Evolutionary conservation across 2,113 vertebrate species (phyloP).

Genomic region (Rhagologus leucostigma): DNA sequence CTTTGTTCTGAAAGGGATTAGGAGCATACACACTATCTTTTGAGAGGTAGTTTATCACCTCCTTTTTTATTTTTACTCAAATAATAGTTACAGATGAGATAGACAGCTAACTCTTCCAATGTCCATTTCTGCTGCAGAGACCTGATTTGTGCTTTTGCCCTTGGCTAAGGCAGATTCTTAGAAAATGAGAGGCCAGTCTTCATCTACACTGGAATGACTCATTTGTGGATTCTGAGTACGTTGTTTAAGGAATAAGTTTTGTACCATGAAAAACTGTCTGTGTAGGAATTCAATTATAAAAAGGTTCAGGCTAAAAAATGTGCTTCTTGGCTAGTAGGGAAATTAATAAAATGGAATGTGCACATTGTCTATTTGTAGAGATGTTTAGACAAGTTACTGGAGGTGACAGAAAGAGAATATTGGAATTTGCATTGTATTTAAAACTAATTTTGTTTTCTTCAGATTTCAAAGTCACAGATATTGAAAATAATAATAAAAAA

Average conservation of each 20-base stretch:
- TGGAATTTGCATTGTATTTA: background rate
- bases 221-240: background rate
- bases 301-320: background rate
- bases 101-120: background rate
- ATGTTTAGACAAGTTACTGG: background rate
- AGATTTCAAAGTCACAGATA: background rate
- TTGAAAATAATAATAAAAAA: background rate
- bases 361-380: background rate
- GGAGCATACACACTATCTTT: background rate
- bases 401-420: background rate
- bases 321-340: background rate
- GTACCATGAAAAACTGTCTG: background rate
- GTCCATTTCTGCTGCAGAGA: background rate
- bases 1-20: background rate
- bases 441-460: background rate
- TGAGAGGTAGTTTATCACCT: background rate
- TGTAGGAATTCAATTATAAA: background rate
- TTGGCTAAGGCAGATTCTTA: rapidly evolving
- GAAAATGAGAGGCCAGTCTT: background rate
- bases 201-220: background rate
- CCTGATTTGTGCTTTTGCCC: background rate
- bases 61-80: background rate
- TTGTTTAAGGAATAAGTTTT: background rate
- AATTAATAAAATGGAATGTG: background rate
- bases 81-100: background rate